A percentile compares a stretch with the other conserved stretches of the same genome.
Evolutionary conservation across 2,797 vertebrate genomes (phyloP).

Genomic region (Sebastes taczanowskii): DNA sequence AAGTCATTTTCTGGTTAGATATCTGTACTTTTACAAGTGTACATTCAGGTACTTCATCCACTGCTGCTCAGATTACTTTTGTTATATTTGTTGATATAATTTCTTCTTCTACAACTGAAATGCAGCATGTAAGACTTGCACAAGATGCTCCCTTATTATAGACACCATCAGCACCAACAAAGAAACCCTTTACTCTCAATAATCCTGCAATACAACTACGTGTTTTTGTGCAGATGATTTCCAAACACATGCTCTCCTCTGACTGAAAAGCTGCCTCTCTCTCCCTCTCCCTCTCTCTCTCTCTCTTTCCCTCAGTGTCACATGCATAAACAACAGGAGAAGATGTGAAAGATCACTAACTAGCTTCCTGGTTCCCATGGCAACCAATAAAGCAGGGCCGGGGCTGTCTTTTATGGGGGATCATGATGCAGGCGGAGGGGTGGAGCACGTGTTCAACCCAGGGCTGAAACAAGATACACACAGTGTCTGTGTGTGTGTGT

Average conservation of each 20-base stretch:
- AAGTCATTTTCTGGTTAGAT: too few species aligned
- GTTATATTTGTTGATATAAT: background rate
- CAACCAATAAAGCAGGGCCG: slow-evolving; percentile 44
- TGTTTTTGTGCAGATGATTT: background rate
- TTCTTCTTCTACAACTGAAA: background rate
- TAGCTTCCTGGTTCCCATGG: slow-evolving; percentile 65
- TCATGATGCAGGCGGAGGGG: background rate
- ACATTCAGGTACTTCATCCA: too few species aligned
- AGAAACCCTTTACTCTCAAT: background rate
- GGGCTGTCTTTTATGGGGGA: slow-evolving; percentile 22
- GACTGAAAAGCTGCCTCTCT: slow-evolving; percentile 27
- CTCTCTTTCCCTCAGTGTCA: background rate
- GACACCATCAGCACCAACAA: background rate
- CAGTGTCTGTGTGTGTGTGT: background rate
- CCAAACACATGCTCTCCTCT: background rate
- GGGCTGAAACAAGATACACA: background rate
- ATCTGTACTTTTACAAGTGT: too few species aligned
- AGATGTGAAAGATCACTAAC: slow-evolving; percentile 64
- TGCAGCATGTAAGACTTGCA: background rate
- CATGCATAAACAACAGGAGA: slow-evolving; percentile 23
- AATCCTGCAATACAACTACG: background rate
- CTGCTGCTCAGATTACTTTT: background rate
- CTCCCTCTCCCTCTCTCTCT: too few species aligned
- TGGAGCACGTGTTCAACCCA: slow-evolving; percentile 22
- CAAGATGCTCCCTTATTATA: background rate